These are phyloP conservation scores for Dermatophagoides farinae DNA, from an alignment of 1,140 invertebrate genomes.

Conservation along the genomic window DNA sequence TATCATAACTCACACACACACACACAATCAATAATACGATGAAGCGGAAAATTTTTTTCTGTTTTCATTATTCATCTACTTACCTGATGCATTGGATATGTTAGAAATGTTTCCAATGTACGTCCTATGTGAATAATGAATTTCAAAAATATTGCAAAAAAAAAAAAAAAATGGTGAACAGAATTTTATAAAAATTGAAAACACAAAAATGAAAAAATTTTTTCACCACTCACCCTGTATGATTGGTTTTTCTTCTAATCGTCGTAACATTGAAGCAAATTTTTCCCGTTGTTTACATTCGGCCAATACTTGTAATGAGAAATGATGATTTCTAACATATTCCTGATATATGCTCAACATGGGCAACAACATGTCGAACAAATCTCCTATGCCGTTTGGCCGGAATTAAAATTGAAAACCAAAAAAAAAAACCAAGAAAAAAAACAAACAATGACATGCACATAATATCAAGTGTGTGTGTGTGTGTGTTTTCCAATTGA, in stretches of 20 bases:
- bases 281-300: conserved; percentile 68
- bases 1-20: no score
- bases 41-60: background rate
- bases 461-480: background rate
- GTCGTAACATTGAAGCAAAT: conserved; percentile 54
- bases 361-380: conserved; percentile 79
- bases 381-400: conserved; percentile 42
- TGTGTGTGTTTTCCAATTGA: background rate
- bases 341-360: conserved; percentile 88
- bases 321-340: conserved; percentile 81
- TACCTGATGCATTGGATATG: conserved; percentile 89
- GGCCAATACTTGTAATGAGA: conserved; percentile 71
- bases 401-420: background rate
- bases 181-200: background rate
- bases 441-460: background rate
- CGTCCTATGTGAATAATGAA: conserved; percentile 30
- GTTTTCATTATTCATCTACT: no score
- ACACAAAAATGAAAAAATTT: background rate
- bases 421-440: background rate
- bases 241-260: conserved; percentile 62
- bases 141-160: background rate
- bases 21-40: no score
- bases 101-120: conserved; percentile 69
- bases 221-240: conserved; percentile 37
- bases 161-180: background rate